phyloP scores from a whole-genome alignment of 2,888 invertebrate species.

The Poecilobothrus nobilitatus region DNA sequence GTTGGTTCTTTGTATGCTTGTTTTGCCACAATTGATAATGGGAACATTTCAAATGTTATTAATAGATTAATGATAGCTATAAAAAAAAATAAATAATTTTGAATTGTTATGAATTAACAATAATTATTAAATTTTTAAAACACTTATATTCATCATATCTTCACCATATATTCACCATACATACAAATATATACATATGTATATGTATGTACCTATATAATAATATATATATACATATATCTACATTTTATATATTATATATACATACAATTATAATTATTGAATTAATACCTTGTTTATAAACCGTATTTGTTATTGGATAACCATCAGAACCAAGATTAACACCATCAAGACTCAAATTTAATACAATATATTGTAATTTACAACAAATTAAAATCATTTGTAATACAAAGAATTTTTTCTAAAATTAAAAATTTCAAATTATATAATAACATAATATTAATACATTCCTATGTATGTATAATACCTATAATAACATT shows the following conservation, averaged over 20 bases:
- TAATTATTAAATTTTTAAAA: too few relatives aligned
- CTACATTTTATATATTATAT: too few relatives aligned
- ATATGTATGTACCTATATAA: too few relatives aligned
- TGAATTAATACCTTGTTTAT: slow-evolving; percentile 35
- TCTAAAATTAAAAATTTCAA: slow-evolving; percentile 23
- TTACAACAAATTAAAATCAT: slow-evolving; percentile 38
- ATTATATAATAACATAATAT: not conserved
- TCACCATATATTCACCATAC: too few relatives aligned
- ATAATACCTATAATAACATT: too few relatives aligned
- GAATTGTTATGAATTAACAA: too few relatives aligned
- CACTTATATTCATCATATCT: too few relatives aligned
- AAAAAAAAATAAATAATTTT: slow-evolving; percentile 17
- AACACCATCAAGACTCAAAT: slow-evolving; percentile 32
- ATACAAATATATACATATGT: too few relatives aligned
- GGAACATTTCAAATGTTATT: slow-evolving; percentile 38
- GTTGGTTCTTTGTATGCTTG: slow-evolving; percentile 35
- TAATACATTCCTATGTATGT: too few relatives aligned
- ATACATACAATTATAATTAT: too few relatives aligned
- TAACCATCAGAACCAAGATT: slow-evolving; percentile 22
- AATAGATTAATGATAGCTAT: slow-evolving; percentile 38
- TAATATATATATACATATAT: too few relatives aligned
- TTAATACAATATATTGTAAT: slow-evolving; percentile 36
- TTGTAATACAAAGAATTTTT: slow-evolving; percentile 39
- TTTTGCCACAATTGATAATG: slow-evolving; percentile 38
- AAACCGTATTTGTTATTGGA: slow-evolving; percentile 38